These are phyloP conservation scores for Lepus timidus DNA, from an alignment of 2,113 vertebrate genomes.

Conservation along the genomic window DNA sequence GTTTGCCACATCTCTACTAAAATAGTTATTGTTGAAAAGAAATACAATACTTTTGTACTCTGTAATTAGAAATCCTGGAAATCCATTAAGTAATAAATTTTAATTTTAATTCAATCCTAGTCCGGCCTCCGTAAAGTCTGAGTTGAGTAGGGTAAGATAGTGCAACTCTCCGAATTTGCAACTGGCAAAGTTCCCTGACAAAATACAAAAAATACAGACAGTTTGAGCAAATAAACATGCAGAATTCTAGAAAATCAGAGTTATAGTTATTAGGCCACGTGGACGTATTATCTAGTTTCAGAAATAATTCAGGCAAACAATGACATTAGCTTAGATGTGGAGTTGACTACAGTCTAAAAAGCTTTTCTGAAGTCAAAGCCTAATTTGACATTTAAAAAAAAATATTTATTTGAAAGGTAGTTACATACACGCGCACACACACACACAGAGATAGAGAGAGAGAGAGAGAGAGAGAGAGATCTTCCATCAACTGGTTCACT, in stretches of 20 bases:
- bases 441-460: too few relatives aligned
- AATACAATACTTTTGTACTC: constrained; percentile 1
- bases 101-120: constrained; percentile 17
- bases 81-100: constrained; percentile 53
- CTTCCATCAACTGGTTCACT: too few relatives aligned
- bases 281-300: constrained; percentile 48
- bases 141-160: constrained; percentile 27
- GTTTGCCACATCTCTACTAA: not conserved
- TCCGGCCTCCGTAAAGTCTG: constrained; percentile 4
- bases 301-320: constrained; percentile 46
- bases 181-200: constrained; percentile 12
- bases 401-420: too few relatives aligned
- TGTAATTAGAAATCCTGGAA: constrained; percentile 65
- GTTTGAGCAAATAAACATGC: constrained; percentile 7
- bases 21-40: constrained; percentile 57
- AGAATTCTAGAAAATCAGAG: constrained; percentile 52
- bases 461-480: too few relatives aligned
- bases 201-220: constrained; percentile 44
- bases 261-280: not conserved
- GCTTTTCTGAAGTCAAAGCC: not conserved
- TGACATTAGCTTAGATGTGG: constrained; percentile 27
- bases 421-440: too few relatives aligned
- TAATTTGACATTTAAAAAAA: not conserved
- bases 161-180: constrained; percentile 10
- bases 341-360: not conserved